Evolutionary conservation across 1,140 invertebrate genomes (phyloP).

Genomic region (Drosophila truncata): DNA sequence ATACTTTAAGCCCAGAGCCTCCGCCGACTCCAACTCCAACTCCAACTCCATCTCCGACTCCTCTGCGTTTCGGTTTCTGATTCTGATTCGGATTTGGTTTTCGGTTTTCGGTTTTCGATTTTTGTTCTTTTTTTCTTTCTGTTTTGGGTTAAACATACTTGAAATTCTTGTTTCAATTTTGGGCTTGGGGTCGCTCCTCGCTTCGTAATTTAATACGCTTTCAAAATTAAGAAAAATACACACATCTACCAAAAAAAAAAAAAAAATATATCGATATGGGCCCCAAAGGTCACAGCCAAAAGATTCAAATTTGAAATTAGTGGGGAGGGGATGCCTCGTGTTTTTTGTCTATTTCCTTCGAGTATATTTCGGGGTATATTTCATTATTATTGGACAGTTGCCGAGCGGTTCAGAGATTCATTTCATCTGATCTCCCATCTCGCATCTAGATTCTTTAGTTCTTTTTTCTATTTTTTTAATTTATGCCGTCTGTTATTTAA

Average conservation of each 20-base stretch:
- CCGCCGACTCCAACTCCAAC: conserved; percentile 25
- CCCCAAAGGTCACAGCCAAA: conserved; percentile 75
- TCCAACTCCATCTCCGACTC: conserved; percentile 14
- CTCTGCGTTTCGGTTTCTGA: conserved; percentile 43
- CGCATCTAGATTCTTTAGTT: conserved; percentile 11
- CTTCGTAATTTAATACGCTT: conserved; percentile 80
- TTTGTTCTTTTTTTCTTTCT: conserved; percentile 35
- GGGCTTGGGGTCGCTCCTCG: conserved; percentile 23
- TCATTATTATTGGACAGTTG: conserved; percentile 84
- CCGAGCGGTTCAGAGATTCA: conserved; percentile 49
- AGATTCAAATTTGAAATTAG: conserved; percentile 80
- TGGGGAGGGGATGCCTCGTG: conserved; percentile 1
- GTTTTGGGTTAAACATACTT: conserved; percentile 83
- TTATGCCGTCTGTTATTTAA: conserved; percentile 70
- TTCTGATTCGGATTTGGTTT: conserved; percentile 35
- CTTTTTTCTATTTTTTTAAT: conserved; percentile 49
- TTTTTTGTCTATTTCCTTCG: conserved; percentile 46
- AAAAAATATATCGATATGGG: conserved; percentile 59
- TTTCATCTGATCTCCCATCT: conserved; percentile 59
- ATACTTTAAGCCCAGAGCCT: conserved; percentile 77
- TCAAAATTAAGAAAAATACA: conserved; percentile 78
- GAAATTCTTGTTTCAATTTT: conserved; percentile 82
- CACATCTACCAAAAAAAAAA: conserved; percentile 29
- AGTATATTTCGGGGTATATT: conserved; percentile 61
- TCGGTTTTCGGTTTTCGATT: conserved; percentile 2